Percentiles rank a stretch among this genome's conserved stretches.
phyloP scores from a whole-genome alignment of 2,888 invertebrate genomes.

The Leuctra nigra region DNA sequence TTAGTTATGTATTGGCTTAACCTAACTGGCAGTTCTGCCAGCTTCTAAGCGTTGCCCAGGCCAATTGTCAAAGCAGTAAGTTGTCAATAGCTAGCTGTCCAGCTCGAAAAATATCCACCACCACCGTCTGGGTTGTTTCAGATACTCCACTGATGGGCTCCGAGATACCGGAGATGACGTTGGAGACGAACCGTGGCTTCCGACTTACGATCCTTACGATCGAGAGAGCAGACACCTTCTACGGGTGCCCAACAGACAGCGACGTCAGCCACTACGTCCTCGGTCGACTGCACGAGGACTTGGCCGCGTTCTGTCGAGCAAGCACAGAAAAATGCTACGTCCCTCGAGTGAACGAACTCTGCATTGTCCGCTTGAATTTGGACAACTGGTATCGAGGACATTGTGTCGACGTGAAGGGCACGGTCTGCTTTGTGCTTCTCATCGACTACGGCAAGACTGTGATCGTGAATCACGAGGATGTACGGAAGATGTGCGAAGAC shows the following conservation, averaged over 20 bases:
- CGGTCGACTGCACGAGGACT: neutral
- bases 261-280: neutral
- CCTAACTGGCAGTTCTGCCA: too few relatives aligned
- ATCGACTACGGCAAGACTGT: neutral
- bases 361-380: neutral
- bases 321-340: neutral
- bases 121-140: neutral
- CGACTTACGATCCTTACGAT: neutral
- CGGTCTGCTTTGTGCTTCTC: neutral
- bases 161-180: neutral
- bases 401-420: neutral
- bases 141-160: neutral
- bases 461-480: neutral
- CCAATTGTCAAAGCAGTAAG: too few relatives aligned
- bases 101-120: neutral
- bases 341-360: neutral
- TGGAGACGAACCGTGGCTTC: neutral
- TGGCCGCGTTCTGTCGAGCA: neutral
- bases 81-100: neutral
- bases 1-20: too few relatives aligned
- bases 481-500: conserved; percentile 5
- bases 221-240: neutral
- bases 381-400: neutral
- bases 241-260: neutral
- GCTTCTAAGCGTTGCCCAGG: too few relatives aligned